phyloP scores from a whole-genome alignment of 2,113 vertebrate species.

The Corythoichthys haematopterus region DNA sequence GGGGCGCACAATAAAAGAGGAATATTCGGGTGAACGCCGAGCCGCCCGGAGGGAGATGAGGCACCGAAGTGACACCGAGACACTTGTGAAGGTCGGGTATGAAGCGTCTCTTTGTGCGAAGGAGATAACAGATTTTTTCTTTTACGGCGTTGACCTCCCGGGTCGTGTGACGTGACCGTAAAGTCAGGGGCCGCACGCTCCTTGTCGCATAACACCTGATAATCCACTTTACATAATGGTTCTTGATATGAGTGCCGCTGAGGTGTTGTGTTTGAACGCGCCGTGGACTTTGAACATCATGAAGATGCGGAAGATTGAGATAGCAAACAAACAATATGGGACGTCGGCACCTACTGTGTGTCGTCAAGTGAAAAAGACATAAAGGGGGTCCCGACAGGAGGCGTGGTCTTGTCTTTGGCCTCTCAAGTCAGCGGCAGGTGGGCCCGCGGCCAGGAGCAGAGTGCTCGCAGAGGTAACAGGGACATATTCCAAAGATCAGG shows the following conservation, averaged over 20 bases:
- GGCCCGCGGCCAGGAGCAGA: slow-evolving; percentile 56
- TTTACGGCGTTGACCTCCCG: neutral
- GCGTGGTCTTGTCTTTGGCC: slow-evolving; percentile 43
- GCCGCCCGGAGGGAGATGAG: slow-evolving; percentile 1
- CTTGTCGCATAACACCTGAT: slow-evolving; percentile 37
- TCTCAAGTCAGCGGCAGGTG: slow-evolving; percentile 56
- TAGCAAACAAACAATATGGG: slow-evolving; percentile 35
- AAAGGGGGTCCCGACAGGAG: slow-evolving; percentile 40
- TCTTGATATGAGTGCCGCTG: slow-evolving; percentile 21
- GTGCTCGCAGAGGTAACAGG: slow-evolving; percentile 57
- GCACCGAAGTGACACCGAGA: neutral
- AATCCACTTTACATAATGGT: slow-evolving; percentile 42
- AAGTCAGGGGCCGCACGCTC: slow-evolving; percentile 23
- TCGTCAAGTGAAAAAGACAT: slow-evolving; percentile 25
- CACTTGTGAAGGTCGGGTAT: slow-evolving; percentile 30
- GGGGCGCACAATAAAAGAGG: slow-evolving; percentile 35
- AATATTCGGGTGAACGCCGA: slow-evolving; percentile 53
- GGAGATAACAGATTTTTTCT: slow-evolving; percentile 40
- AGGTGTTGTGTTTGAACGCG: neutral
- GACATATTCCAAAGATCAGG: slow-evolving; percentile 75
- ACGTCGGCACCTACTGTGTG: slow-evolving; percentile 57
- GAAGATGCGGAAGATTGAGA: slow-evolving; percentile 51
- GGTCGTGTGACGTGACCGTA: slow-evolving; percentile 6
- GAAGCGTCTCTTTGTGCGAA: slow-evolving; percentile 60
- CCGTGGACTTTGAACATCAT: slow-evolving; percentile 40